These are phyloP conservation scores for Hippasteria phrygiana DNA, from an alignment of 53 echinoderm and acorn worm species.

Conservation along the genomic window DNA sequence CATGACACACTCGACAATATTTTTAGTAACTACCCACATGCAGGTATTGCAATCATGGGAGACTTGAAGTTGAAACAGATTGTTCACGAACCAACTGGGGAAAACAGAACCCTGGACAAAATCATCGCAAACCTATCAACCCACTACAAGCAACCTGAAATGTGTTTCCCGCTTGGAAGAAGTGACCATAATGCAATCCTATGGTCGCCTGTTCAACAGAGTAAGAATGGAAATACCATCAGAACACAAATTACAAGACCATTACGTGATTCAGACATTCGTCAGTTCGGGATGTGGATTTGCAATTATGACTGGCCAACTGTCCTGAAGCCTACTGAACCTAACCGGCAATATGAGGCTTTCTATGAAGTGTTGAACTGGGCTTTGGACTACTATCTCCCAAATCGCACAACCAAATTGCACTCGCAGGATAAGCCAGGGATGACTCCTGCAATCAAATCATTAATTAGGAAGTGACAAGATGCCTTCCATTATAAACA, in stretches of 20 bases:
- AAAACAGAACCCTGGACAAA: no score
- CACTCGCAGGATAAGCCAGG: conserved; percentile 35
- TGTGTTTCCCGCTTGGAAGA: background rate
- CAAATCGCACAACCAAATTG: conserved; percentile 27
- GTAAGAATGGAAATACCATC: background rate
- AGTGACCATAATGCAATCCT: conserved; percentile 19
- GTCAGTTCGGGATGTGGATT: conserved; percentile 21
- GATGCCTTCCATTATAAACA: background rate
- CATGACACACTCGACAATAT: no score
- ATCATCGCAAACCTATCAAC: background rate
- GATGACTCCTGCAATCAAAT: conserved; percentile 35
- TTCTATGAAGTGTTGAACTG: conserved; percentile 27
- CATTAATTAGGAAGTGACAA: conserved; percentile 8
- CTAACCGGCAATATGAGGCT: conserved; percentile 9
- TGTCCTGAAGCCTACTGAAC: background rate
- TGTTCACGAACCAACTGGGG: no score
- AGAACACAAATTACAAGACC: conserved; percentile 18
- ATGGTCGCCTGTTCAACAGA: background rate
- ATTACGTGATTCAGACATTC: background rate
- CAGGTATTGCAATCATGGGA: no score
- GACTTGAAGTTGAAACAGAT: no score
- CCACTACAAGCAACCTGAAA: background rate
- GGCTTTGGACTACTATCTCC: conserved; percentile 34
- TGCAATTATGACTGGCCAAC: conserved; percentile 21
- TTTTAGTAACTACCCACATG: no score